Conservation (phyloP, 92 coral and sea anemone genomes). For the Heteractis magnifica region DNA sequence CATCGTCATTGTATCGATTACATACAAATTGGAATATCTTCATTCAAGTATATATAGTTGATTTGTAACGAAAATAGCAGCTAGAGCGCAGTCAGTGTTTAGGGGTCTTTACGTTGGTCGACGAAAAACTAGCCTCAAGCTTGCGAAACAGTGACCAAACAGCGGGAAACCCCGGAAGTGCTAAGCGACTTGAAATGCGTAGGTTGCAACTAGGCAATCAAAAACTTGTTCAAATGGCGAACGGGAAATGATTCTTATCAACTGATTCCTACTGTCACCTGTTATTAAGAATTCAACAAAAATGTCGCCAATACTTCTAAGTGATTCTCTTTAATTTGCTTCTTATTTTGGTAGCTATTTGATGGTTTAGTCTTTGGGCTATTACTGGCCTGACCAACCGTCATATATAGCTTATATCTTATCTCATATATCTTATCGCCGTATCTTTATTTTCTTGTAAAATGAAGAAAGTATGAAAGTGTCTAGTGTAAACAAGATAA, state of each 20-base stretch:
- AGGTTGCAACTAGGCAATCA: neutral
- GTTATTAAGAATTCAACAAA: neutral
- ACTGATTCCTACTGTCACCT: neutral
- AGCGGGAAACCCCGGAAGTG: neutral
- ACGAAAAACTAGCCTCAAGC: neutral
- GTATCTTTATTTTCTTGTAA: neutral
- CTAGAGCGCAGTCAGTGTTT: neutral
- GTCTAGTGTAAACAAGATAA: neutral
- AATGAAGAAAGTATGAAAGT: neutral
- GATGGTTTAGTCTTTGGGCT: neutral
- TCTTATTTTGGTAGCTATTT: neutral
- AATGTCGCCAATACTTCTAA: neutral
- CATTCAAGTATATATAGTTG: neutral
- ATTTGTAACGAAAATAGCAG: neutral
- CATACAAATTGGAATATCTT: neutral
- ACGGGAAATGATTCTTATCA: neutral
- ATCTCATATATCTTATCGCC: neutral
- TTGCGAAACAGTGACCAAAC: neutral
- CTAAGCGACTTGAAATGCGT: neutral
- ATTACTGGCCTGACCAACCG: no score
- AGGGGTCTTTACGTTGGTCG: neutral
- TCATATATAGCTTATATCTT: neutral
- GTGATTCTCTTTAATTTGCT: neutral
- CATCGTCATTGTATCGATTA: neutral
- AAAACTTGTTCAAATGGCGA: neutral